These are phyloP conservation scores for Meghimatium bilineatum DNA, from an alignment of 2,888 invertebrate species.

Conservation along the genomic window DNA sequence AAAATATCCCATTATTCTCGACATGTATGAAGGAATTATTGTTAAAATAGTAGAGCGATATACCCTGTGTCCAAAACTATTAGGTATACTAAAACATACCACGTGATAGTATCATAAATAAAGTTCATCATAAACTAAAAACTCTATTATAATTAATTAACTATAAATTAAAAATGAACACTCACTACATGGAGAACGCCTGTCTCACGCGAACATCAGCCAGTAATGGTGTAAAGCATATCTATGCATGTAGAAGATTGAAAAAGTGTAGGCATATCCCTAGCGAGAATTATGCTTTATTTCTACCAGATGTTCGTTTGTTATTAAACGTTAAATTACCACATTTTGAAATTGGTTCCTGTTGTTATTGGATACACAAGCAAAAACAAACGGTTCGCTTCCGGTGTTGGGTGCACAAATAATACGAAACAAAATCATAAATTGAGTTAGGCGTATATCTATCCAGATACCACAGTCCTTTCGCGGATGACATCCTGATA, in stretches of 20 bases:
- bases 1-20: no score
- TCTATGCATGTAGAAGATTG: background rate
- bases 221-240: background rate
- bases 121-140: no score
- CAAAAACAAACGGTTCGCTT: background rate
- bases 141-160: no score
- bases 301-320: background rate
- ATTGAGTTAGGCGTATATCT: no score
- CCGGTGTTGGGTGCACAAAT: background rate
- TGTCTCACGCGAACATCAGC: background rate
- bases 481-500: no score
- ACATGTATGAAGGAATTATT: no score
- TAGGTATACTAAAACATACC: no score
- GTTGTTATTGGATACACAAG: conserved; percentile 3
- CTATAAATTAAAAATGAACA: background rate
- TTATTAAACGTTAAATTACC: conserved; percentile 6
- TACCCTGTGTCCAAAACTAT: no score
- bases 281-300: background rate
- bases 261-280: background rate
- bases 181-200: background rate
- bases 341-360: conserved; percentile 1
- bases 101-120: no score
- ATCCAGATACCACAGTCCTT: no score
- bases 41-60: no score
- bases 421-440: background rate